phyloP scores from a whole-genome alignment of 2,888 invertebrate species.

The Pyrgus malvae region DNA sequence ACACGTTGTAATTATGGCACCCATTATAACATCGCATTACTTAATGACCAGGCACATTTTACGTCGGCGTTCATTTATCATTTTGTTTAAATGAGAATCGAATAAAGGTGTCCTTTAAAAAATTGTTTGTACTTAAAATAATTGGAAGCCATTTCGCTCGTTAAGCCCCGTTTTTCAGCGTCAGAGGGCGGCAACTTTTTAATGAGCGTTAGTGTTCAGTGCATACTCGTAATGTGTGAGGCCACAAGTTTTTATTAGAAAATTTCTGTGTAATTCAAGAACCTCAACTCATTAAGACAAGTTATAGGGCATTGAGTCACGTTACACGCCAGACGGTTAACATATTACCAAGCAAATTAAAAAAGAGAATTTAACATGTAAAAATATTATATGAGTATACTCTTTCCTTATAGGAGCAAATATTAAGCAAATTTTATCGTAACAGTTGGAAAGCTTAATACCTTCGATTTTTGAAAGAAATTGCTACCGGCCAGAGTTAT shows the following conservation, averaged over 20 bases:
- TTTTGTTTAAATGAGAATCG: background rate
- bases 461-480: too few relatives aligned
- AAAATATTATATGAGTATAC: too few relatives aligned
- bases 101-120: background rate
- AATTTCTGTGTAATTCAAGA: background rate
- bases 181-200: constrained; percentile 25
- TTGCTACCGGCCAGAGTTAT: too few relatives aligned
- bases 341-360: too few relatives aligned
- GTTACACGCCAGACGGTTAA: too few relatives aligned
- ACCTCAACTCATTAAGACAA: background rate
- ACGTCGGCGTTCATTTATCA: background rate
- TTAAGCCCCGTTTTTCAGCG: constrained; percentile 30
- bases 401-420: too few relatives aligned
- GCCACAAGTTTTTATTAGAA: constrained; percentile 5
- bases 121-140: constrained; percentile 23
- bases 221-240: background rate
- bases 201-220: constrained; percentile 30
- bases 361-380: too few relatives aligned
- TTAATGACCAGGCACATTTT: background rate
- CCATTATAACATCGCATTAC: background rate
- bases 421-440: too few relatives aligned
- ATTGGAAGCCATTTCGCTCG: constrained; percentile 30
- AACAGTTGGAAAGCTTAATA: too few relatives aligned
- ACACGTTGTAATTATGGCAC: too few relatives aligned
- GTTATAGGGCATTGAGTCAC: too few relatives aligned